Evolutionary conservation across 1,140 invertebrate species (phyloP), one percentile per base, ranked within the genome.

Genomic region (Drosophila santomea): DNA sequence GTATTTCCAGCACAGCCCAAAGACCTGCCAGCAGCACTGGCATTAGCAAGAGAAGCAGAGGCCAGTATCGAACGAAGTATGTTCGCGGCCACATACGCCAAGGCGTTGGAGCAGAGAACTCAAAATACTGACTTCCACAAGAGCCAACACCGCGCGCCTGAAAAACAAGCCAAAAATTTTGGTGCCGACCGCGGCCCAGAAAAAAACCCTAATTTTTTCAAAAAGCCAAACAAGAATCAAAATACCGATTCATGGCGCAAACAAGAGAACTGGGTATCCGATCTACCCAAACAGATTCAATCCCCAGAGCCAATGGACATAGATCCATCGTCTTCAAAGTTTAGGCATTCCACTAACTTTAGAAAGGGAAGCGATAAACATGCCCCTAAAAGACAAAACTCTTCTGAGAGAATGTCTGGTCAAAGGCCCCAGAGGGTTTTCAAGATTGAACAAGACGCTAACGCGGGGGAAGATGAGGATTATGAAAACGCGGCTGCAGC

Each of bases 51-150:
- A 15, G 23, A 56, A 7, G 35, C 35, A 36, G 35, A 36, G 35
- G 35, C 35, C 7, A 36, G 35, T 36, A 36, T 36, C 35, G 39
- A 54, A 11, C 52, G 52, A 28, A 41, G 54, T 43, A 28, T 56
- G 54, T 56, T 41, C 23, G 54, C 54, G 25, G 54, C 25, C 38
- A 43, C 20, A 32, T 56, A 56, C 32, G 39, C 54, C 23, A 43
- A 56, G 38, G 23, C 23, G 23, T 4, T 25, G 2, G 23, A 25
- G 52, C 20, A 57, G 3, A 44, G 41, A 25, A 25, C 3, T 25
- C 23, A 25, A 4, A 25, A 25, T 57, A 20, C 41, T 44, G 55
- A 57, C 12, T 44, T 32, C 15, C 41, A 44, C 23, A 57, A 44
- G 38, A 23, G 23, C 38, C 54, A 32, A 17, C 17, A 17, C 25